These are phyloP conservation scores for Oreortyx pictus DNA, from an alignment of 2,797 vertebrate species.

Conservation along the genomic window DNA sequence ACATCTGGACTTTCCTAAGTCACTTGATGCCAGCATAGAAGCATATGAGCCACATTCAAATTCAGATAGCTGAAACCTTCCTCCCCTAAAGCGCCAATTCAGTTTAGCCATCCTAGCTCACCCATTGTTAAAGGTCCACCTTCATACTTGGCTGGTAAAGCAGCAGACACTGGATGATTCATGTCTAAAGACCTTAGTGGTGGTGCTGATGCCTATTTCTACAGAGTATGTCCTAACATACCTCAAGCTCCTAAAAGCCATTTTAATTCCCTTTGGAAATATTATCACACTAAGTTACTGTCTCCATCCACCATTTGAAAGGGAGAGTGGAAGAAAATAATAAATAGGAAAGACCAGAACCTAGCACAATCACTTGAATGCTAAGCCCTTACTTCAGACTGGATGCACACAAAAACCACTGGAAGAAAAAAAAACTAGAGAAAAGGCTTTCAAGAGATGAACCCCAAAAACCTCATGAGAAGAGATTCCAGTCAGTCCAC, in stretches of 20 bases:
- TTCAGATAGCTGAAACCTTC: neutral
- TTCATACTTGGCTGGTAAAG: neutral
- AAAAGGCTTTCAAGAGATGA: neutral
- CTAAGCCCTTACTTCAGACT: neutral
- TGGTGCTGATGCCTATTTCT: neutral
- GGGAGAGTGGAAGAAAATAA: neutral
- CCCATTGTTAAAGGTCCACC: neutral
- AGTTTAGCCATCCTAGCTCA: neutral
- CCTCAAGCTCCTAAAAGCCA: neutral
- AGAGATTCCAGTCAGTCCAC: neutral
- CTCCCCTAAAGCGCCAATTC: neutral
- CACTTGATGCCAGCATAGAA: neutral
- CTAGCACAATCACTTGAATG: neutral
- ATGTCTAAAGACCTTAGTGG: neutral
- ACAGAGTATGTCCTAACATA: neutral
- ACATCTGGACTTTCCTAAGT: rapidly evolving
- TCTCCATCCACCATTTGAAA: neutral
- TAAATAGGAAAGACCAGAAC: neutral
- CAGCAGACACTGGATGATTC: neutral
- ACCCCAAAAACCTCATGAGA: neutral
- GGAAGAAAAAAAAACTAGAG: neutral
- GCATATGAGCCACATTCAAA: neutral
- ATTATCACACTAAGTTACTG: neutral
- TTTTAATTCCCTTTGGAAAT: neutral
- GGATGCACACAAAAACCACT: neutral